Evolutionary conservation across 92 coral and sea anemone genomes (phyloP), one percentile per base, ranked within the genome.

Genomic region (Bergia sp.): DNA sequence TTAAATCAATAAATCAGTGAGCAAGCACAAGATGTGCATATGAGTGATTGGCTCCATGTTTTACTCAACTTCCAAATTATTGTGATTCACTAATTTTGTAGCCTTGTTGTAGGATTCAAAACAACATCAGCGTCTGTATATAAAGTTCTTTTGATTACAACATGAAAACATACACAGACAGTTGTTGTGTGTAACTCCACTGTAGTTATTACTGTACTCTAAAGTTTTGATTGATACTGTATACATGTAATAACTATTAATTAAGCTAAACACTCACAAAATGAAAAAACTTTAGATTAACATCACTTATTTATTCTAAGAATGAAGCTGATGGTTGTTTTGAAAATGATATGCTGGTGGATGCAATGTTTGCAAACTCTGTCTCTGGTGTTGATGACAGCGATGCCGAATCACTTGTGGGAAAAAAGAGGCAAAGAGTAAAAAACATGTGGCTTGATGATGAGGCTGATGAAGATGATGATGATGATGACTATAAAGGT

Each of bases 401-500:
- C 95, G 99, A 97, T 79, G 92, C 94, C 85, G 99, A 94, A 37
- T 93, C 95, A 50, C 92, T 91, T 16, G 94, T 93, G 39, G 93
- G 91, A 36, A 93, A 94, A 61, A 97, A 95, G 88, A 89, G 95
- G 29, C 95, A 88, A 80, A 89, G 96, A 37, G 92, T 92, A 53
- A 96, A 94, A 87, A 91, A 83, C 67, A 85, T 92, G 18, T 97
- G 98, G 99, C 93, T 97, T 50, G 99, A 97, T 78, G 99, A 97
- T 82, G 99, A 96, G 77, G 99, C 98, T 79, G 98, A 92, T 77
- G 99, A 95, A 80, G 96, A 96, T 81, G 98, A 90, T 21, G 96
- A 82, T 57, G 93, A 91, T 84, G 98, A 96, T 6, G 98, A 96
- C 80, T 95, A 95, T 76, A 97, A 96, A 95, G 99, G 99, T 97